These are phyloP conservation scores for Protosalanx chinensis DNA, from an alignment of 2,797 vertebrate species.

Conservation along the genomic window DNA sequence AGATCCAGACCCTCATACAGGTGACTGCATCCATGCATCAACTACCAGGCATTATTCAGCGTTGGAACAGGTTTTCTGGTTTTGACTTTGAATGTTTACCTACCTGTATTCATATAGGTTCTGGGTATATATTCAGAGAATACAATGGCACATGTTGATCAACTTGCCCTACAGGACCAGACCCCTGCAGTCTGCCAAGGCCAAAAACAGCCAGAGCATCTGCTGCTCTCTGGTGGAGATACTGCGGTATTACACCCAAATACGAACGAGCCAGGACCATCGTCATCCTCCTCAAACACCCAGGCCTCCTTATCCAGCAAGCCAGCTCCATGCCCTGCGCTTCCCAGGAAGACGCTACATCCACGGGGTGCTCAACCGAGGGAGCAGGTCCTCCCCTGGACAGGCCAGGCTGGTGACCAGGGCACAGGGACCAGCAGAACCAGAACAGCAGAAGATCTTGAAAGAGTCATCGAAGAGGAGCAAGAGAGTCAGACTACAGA, in stretches of 20 bases:
- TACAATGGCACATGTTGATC: too few relatives aligned
- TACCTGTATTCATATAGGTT: too few relatives aligned
- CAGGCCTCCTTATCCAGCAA: not conserved
- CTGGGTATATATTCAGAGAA: too few relatives aligned
- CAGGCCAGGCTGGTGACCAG: not conserved
- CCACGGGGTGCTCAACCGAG: not conserved
- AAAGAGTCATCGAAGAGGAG: slow-evolving; percentile 1
- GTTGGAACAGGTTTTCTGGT: too few relatives aligned
- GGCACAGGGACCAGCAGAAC: not conserved
- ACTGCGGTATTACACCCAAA: not conserved
- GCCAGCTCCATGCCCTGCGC: not conserved
- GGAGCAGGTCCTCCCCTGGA: not conserved
- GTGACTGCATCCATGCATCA: not conserved
- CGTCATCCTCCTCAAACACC: slow-evolving; percentile 3
- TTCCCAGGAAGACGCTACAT: slow-evolving; percentile 10
- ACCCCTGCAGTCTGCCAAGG: too few relatives aligned
- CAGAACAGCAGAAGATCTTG: not conserved
- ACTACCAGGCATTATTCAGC: not conserved
- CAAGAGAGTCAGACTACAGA: slow-evolving; percentile 1
- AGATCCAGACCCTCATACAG: not conserved
- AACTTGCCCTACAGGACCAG: too few relatives aligned
- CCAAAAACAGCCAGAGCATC: too few relatives aligned
- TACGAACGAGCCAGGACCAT: not conserved
- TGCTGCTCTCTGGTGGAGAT: not conserved
- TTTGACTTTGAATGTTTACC: too few relatives aligned